Conservation (phyloP, 1,140 invertebrate species). For the Papilio xuthus region DNA sequence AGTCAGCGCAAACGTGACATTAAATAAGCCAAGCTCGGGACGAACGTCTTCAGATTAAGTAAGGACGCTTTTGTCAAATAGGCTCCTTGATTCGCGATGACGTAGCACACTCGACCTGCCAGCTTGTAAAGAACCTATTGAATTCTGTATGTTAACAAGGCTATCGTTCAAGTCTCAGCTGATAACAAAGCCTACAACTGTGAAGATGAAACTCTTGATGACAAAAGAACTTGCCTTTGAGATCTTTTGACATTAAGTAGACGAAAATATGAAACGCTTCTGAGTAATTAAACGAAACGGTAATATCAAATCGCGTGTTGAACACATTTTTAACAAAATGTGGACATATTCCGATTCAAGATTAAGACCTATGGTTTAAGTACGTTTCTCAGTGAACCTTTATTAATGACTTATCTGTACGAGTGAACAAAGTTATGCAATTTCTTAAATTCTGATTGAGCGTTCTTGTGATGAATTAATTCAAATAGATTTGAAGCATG, state of each 20-base stretch:
- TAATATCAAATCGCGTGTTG: neutral
- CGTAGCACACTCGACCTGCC: constrained; percentile 18
- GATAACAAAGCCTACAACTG: constrained; percentile 34
- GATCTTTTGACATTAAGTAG: neutral
- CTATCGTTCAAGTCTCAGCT: constrained; percentile 11
- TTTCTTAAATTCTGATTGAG: no score
- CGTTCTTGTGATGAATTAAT: no score
- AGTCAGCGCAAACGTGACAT: neutral
- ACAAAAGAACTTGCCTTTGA: constrained; percentile 26
- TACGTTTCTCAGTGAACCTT: no score
- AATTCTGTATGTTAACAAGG: constrained; percentile 30
- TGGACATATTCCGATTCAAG: no score
- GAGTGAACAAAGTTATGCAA: no score
- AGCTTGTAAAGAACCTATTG: constrained; percentile 15
- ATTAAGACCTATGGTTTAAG: no score
- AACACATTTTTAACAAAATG: no score
- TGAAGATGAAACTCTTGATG: constrained; percentile 26
- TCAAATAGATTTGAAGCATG: no score
- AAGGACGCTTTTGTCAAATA: constrained; percentile 25
- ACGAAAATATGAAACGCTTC: neutral
- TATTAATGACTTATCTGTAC: no score
- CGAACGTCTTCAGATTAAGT: constrained; percentile 28
- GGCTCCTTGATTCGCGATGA: constrained; percentile 24
- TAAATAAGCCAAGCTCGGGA: neutral
- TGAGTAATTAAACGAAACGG: neutral